A percentile compares a stretch with the other conserved stretches of the same genome.
These are phyloP conservation scores for Halcyon chelicuti DNA, from an alignment of 2,797 vertebrate species.

Conservation along the genomic window DNA sequence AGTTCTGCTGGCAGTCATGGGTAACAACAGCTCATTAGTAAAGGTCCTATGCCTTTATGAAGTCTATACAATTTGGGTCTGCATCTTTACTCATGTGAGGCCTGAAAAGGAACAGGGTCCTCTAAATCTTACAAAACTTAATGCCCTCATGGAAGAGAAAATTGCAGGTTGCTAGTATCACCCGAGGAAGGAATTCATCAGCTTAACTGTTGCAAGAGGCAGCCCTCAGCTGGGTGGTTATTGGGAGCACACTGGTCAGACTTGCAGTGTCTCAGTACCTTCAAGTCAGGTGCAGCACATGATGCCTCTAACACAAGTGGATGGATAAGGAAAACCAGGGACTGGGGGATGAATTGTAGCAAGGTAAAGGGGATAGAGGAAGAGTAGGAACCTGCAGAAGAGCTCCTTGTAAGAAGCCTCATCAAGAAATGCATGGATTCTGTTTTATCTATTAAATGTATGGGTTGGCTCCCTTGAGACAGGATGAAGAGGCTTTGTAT, in stretches of 20 bases:
- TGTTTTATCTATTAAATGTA: background rate
- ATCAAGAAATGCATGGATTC: background rate
- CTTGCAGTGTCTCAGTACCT: background rate
- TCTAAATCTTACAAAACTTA: background rate
- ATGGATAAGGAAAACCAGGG: background rate
- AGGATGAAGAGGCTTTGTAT: fast-evolving
- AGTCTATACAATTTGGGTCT: background rate
- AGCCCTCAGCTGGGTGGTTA: background rate
- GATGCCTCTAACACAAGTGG: background rate
- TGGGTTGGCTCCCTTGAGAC: background rate
- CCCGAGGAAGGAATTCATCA: background rate
- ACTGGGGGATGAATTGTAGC: background rate
- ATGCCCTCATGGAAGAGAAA: background rate
- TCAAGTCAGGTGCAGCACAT: background rate
- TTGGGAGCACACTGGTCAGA: fast-evolving
- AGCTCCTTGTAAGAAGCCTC: background rate
- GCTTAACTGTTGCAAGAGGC: background rate
- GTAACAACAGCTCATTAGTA: background rate
- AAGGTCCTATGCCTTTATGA: background rate
- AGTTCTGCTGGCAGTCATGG: background rate
- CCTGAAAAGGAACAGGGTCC: background rate
- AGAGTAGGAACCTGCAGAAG: background rate
- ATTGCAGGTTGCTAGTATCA: background rate
- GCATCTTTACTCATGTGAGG: background rate
- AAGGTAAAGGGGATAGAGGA: background rate